Base-by-base conservation (phyloP, 2,888 invertebrate genomes). In the Dolichopus griseipennis region DNA sequence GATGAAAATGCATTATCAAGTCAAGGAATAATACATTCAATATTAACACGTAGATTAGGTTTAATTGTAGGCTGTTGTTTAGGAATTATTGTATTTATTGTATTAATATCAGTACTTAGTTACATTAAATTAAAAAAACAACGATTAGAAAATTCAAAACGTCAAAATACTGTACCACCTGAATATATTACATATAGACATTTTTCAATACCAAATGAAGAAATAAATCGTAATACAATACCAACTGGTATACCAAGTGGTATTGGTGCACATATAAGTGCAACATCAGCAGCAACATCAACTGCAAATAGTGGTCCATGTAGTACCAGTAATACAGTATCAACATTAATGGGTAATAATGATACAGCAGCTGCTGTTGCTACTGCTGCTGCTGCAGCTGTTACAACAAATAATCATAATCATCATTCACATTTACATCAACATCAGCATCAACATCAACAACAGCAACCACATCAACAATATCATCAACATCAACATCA, bases 71-170 rank as follows among this genome's bases (percentile, higher is more conserved):
- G 93, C 67, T 90, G 92, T 78, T 91, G 91, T 77, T 87, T 94
- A 84, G 93, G 93, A 67, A 90, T 92, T 76, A 86, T 93, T 70
- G 91, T 94, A 66, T 93, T 94, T 77, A 86, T 94, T 67, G 88
- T 92, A 34, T 84, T 93, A 75, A 90, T 93, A 68, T 91, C 92
- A n/a, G 88, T 90, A 65, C 84, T 93, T 72, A 92, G 91, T 34
- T 93, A 92, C 78, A 86, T 93, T 71, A 93, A 94, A 81, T 86
- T 92, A 71, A 91, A 93, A 81, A 92, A 93, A 80, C 88, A 93
- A 76, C 85, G 91, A 72, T 77, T 82, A 62, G 88, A 88, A 71
- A 87, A 88, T 33, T 86, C 88, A 10, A 92, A 93, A 81, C 82
- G 89, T 68, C 84, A 84, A 74, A 89, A 88, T 72, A 84, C 86